phyloP scores from a whole-genome alignment of 1,140 invertebrate species.

The Bombus breviceps region DNA sequence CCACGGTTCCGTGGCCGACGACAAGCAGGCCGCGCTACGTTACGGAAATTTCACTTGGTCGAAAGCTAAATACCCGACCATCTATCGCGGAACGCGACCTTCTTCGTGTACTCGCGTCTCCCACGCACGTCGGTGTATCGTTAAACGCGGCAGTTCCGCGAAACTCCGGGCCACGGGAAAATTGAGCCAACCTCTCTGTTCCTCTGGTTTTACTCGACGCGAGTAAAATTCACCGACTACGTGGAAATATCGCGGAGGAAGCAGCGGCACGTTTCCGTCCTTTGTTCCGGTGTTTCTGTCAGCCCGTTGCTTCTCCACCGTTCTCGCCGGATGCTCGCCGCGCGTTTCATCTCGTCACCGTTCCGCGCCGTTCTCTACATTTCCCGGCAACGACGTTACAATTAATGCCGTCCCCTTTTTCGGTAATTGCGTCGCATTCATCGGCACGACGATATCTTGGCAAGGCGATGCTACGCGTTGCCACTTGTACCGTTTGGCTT shows the following conservation, averaged over 20 bases:
- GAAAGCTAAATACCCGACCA: not conserved
- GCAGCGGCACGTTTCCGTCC: not conserved
- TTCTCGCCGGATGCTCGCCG: not conserved
- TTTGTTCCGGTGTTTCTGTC: not conserved
- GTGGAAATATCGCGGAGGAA: not conserved
- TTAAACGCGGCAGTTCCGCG: not conserved
- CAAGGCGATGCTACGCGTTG: not conserved
- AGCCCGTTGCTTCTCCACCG: too few relatives aligned
- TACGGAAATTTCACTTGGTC: not conserved
- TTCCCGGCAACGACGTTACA: constrained; percentile 47
- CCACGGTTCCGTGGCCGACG: too few relatives aligned
- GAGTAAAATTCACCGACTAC: not conserved
- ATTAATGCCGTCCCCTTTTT: constrained; percentile 58
- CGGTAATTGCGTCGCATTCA: constrained; percentile 68
- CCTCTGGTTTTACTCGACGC: not conserved
- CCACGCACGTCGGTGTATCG: not conserved
- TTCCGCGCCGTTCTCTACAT: not conserved
- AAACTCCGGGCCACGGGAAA: too few relatives aligned
- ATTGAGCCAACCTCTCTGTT: too few relatives aligned
- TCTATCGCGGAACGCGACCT: not conserved
- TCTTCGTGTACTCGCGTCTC: not conserved
- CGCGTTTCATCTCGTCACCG: not conserved
- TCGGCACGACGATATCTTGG: not conserved
- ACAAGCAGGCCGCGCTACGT: not conserved
- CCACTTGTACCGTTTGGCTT: not conserved